Conservation (phyloP, 2,797 vertebrate genomes). For the Cheirogaleus major region DNA sequence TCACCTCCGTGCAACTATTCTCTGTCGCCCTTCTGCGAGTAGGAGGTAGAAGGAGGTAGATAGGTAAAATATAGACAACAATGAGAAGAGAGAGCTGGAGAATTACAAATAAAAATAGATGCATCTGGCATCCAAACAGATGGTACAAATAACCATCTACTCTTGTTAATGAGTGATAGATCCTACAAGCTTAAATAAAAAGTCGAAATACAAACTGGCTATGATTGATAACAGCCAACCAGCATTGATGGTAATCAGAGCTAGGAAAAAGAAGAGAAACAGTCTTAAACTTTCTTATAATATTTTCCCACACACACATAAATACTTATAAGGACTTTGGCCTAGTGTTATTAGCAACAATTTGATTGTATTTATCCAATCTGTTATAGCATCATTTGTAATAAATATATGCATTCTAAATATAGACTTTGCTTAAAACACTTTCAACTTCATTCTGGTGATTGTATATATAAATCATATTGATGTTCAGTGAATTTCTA, state of each 20-base stretch:
- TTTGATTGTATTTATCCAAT: background rate
- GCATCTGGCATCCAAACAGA: background rate
- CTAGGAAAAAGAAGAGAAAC: background rate
- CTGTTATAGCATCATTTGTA: background rate
- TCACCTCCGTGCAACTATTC: background rate
- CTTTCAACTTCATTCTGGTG: background rate
- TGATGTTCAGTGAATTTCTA: conserved; percentile 16
- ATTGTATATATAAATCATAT: conserved; percentile 21
- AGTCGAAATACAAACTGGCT: background rate
- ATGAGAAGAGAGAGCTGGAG: background rate
- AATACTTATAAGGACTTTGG: background rate
- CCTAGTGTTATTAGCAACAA: conserved; percentile 12
- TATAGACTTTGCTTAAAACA: conserved; percentile 41
- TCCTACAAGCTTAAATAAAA: background rate
- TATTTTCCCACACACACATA: background rate
- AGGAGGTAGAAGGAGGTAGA: background rate
- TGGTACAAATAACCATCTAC: background rate
- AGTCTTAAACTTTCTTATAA: background rate
- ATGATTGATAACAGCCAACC: background rate
- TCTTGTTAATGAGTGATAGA: background rate
- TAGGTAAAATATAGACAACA: background rate
- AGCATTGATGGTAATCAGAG: background rate
- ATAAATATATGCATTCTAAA: background rate
- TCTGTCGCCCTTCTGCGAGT: background rate
- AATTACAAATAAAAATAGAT: background rate